Percentiles rank a stretch among this genome's conserved stretches.
These are phyloP conservation scores for Eupithecia subfuscata DNA, from an alignment of 2,888 invertebrate genomes.

Conservation along the genomic window DNA sequence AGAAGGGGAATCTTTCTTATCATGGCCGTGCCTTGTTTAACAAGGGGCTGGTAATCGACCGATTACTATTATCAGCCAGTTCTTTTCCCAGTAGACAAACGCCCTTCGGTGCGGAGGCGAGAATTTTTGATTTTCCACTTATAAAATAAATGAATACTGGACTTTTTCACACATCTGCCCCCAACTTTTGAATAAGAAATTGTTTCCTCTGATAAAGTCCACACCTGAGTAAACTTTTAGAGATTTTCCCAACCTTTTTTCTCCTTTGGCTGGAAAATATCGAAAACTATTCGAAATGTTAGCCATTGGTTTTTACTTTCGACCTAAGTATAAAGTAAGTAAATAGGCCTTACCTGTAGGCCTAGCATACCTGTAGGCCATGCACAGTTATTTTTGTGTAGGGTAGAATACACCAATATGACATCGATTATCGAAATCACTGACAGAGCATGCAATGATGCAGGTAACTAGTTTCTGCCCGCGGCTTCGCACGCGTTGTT, in stretches of 20 bases:
- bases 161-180: no score
- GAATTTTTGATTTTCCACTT: neutral
- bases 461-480: no score
- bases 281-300: neutral
- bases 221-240: neutral
- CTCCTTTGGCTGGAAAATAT: no score
- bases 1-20: conserved; percentile 31
- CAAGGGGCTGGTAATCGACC: conserved; percentile 22
- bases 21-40: conserved; percentile 25
- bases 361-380: no score
- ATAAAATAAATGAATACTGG: neutral
- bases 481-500: no score
- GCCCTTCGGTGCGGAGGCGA: neutral
- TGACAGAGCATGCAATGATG: no score
- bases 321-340: no score
- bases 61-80: conserved; percentile 26
- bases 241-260: neutral
- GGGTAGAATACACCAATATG: no score
- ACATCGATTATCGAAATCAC: no score
- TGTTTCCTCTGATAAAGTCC: neutral
- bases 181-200: neutral
- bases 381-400: neutral
- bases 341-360: no score
- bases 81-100: conserved; percentile 10
- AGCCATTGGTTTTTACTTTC: neutral